phyloP scores from a whole-genome alignment of 2,797 vertebrate genomes.

The Dipus sagitta region DNA sequence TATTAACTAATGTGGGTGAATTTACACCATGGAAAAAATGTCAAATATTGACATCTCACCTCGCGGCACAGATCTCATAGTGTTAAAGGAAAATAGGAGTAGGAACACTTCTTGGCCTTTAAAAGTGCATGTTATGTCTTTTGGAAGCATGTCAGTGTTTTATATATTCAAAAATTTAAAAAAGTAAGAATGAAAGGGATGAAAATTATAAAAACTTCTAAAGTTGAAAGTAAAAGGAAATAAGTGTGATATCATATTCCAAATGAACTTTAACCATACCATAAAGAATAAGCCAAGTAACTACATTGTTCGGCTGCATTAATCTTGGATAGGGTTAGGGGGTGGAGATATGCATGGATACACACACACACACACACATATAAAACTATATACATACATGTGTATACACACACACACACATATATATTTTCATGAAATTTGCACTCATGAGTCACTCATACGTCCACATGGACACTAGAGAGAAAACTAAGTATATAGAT shows the following conservation, averaged over 20 bases:
- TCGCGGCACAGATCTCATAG: not conserved
- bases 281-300: not conserved
- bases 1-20: not conserved
- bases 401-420: not conserved
- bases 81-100: not conserved
- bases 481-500: not conserved
- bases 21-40: not conserved
- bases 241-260: not conserved
- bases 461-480: not conserved
- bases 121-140: constrained; percentile 9
- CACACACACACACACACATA: too few species aligned
- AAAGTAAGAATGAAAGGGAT: not conserved
- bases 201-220: not conserved
- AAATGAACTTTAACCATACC: not conserved
- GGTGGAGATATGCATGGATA: not conserved
- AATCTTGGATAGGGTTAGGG: not conserved
- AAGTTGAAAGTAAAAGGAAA: constrained; percentile 20
- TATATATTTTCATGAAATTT: not conserved
- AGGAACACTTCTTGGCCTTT: not conserved
- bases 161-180: not conserved
- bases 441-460: not conserved
- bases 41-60: not conserved
- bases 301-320: not conserved
- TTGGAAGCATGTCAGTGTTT: not conserved
- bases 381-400: not conserved